These are phyloP conservation scores for Danaus plexippus DNA, from an alignment of 1,140 invertebrate genomes.

Conservation along the genomic window DNA sequence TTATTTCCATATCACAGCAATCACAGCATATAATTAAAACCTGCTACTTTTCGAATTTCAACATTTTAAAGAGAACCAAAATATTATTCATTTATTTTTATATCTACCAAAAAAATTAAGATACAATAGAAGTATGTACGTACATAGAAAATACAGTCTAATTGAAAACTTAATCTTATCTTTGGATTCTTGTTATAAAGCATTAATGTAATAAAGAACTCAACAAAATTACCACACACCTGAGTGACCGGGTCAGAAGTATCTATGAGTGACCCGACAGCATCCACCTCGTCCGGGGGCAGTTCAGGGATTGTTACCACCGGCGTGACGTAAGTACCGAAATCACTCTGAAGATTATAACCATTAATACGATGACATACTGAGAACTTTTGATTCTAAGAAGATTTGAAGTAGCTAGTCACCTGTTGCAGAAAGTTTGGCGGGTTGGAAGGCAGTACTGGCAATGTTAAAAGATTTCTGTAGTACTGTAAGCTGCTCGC, in stretches of 20 bases:
- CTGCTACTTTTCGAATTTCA: too few relatives aligned
- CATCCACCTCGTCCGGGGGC: constrained; percentile 73
- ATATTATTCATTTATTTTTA: too few relatives aligned
- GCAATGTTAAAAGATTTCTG: constrained; percentile 94
- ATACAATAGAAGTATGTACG: too few relatives aligned
- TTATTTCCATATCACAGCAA: too few relatives aligned
- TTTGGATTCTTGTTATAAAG: too few relatives aligned
- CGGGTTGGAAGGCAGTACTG: constrained; percentile 92
- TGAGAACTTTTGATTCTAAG: constrained; percentile 2
- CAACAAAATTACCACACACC: constrained; percentile 24
- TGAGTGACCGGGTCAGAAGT: constrained; percentile 76
- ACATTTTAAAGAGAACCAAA: too few relatives aligned
- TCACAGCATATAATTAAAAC: too few relatives aligned
- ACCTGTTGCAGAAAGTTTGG: constrained; percentile 96
- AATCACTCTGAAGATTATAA: constrained; percentile 74
- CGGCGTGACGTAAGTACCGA: constrained; percentile 93
- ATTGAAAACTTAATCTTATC: too few relatives aligned
- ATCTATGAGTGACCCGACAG: constrained; percentile 80
- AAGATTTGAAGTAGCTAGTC: neutral
- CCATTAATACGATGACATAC: constrained; percentile 5
- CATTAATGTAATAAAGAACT: too few relatives aligned
- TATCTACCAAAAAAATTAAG: too few relatives aligned
- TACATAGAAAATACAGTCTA: too few relatives aligned
- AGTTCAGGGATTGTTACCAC: constrained; percentile 89
- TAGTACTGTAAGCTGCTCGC: constrained; percentile 97